A percentile compares a stretch with the other conserved stretches of the same genome.
Conservation (phyloP, 2,797 vertebrate species). For the Spinibarbus caldwelli region DNA sequence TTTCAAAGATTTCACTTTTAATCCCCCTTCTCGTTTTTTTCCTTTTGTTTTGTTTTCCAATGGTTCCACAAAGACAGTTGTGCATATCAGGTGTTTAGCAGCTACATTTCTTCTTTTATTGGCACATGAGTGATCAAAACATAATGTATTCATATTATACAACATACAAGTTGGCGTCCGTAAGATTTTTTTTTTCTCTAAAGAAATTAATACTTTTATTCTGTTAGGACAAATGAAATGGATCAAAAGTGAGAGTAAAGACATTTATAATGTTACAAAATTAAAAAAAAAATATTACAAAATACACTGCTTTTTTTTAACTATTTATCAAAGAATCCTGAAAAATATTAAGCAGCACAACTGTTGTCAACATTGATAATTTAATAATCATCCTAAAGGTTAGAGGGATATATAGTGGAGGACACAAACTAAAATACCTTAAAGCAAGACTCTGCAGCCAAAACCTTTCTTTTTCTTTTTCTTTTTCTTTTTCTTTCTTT, state of each 20-base stretch:
- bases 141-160: not conserved
- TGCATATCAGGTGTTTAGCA: not conserved
- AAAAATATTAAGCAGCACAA: not conserved
- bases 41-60: not conserved
- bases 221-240: too few species aligned
- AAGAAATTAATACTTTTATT: not conserved
- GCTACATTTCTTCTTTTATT: not conserved
- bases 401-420: too few species aligned
- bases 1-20: constrained; percentile 47
- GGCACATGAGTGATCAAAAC: not conserved
- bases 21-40: constrained; percentile 40
- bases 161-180: not conserved
- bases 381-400: not conserved
- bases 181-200: too few species aligned
- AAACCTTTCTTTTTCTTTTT: too few species aligned
- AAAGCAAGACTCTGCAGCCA: too few species aligned
- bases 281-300: too few species aligned
- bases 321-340: too few species aligned
- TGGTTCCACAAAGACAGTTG: constrained; percentile 15
- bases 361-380: not conserved
- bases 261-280: not conserved
- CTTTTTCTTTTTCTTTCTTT: too few species aligned
- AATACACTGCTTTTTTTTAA: too few species aligned
- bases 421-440: too few species aligned
- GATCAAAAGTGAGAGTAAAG: too few species aligned